Percentiles rank a stretch among this genome's conserved stretches.
Conservation (phyloP, 1,140 invertebrate species). For the Reticulitermes speratus region DNA sequence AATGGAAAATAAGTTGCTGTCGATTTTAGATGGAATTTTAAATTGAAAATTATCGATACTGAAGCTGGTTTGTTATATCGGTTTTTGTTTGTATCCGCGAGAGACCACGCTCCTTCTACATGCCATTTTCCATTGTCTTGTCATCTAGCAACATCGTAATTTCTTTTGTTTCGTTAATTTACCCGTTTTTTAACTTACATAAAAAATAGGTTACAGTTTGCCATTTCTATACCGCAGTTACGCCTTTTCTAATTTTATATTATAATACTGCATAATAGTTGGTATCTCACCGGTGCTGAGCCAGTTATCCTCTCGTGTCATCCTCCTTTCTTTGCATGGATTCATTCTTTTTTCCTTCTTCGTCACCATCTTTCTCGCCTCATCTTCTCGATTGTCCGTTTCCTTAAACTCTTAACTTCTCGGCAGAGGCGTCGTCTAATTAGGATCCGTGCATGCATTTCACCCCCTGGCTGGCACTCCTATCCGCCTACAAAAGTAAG, state of each 20-base stretch:
- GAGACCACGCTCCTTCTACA: not conserved
- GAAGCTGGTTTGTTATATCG: too few species aligned
- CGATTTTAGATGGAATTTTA: too few species aligned
- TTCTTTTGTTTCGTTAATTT: not conserved
- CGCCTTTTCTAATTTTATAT: not conserved
- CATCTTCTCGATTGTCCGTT: not conserved
- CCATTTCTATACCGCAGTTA: not conserved
- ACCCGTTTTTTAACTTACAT: not conserved
- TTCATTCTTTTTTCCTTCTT: not conserved
- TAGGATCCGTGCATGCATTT: conserved; percentile 5
- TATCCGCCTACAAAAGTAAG: not conserved
- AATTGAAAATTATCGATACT: too few species aligned
- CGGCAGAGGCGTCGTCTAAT: conserved; percentile 6
- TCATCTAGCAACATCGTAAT: not conserved
- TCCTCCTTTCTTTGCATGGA: not conserved
- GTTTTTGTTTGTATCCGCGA: too few species aligned
- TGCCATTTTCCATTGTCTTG: not conserved
- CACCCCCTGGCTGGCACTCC: not conserved
- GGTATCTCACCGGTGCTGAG: not conserved
- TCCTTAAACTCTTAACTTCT: not conserved
- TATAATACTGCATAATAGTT: not conserved
- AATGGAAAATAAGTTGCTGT: too few species aligned
- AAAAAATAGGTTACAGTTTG: not conserved
- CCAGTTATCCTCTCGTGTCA: not conserved
- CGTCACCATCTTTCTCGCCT: not conserved